Conservation (phyloP, 2,797 vertebrate genomes). For the Bradypodion ventrale region DNA sequence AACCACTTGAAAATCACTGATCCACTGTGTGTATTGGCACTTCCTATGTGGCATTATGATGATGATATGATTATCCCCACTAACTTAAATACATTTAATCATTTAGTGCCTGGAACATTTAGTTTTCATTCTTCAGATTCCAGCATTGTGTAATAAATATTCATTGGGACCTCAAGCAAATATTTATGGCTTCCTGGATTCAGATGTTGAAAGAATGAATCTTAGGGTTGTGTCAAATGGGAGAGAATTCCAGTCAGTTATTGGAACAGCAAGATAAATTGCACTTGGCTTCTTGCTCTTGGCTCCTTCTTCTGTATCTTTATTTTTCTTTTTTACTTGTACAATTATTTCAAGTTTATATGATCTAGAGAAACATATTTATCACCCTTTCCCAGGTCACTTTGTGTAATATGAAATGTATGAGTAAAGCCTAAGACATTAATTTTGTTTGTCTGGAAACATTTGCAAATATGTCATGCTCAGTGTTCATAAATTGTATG, state of each 20-base stretch:
- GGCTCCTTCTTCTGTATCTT: not conserved
- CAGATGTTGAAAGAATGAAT: slow-evolving; percentile 45
- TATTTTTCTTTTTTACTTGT: slow-evolving; percentile 18
- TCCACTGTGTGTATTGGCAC: not conserved
- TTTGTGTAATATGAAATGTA: not conserved
- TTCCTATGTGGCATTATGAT: slow-evolving; percentile 13
- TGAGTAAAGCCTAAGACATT: not conserved
- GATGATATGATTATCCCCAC: slow-evolving; percentile 5
- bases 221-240: slow-evolving; percentile 16
- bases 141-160: slow-evolving; percentile 58
- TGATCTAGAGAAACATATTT: not conserved
- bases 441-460: not conserved
- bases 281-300: slow-evolving; percentile 14
- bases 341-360: slow-evolving; percentile 8
- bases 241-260: slow-evolving; percentile 20
- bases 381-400: not conserved
- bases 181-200: slow-evolving; percentile 64
- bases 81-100: slow-evolving; percentile 51
- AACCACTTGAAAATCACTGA: not conserved
- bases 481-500: not conserved
- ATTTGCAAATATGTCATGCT: not conserved
- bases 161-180: slow-evolving; percentile 52
- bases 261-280: not conserved
- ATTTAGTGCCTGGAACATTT: slow-evolving; percentile 50
- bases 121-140: slow-evolving; percentile 56